phyloP scores from a whole-genome alignment of 1,140 invertebrate species.

The Catajapyx aquilonaris region DNA sequence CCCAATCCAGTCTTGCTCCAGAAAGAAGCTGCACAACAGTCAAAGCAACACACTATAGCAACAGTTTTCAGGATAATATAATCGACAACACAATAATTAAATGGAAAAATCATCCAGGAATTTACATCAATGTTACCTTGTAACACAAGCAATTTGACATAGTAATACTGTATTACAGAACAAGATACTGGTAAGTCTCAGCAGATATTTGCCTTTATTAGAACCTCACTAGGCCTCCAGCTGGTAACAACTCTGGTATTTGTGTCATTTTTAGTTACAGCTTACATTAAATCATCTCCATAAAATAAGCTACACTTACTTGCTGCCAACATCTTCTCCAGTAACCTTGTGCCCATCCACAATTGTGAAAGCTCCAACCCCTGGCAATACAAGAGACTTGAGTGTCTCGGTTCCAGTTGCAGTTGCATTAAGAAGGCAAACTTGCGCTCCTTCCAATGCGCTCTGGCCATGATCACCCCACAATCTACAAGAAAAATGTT shows the following conservation, averaged over 20 bases:
- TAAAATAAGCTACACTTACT: constrained; percentile 47
- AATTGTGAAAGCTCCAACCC: constrained; percentile 89
- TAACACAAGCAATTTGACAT: constrained; percentile 3
- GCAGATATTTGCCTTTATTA: too few species aligned
- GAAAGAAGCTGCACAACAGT: constrained; percentile 61
- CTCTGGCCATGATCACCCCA: constrained; percentile 96
- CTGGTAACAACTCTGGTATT: not conserved
- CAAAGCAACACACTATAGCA: too few species aligned
- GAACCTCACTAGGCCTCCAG: too few species aligned
- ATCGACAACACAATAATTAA: not conserved
- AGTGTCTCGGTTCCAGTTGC: constrained; percentile 85
- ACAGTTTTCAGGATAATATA: constrained; percentile 8
- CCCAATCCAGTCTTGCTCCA: constrained; percentile 55
- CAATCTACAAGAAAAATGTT: constrained; percentile 32
- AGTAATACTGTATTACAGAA: too few species aligned
- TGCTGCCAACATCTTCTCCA: constrained; percentile 79
- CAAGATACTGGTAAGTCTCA: too few species aligned
- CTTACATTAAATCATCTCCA: constrained; percentile 1
- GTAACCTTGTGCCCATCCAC: constrained; percentile 70
- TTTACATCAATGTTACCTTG: not conserved
- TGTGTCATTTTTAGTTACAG: not conserved
- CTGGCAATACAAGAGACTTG: constrained; percentile 84
- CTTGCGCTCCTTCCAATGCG: constrained; percentile 61
- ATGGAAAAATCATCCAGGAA: constrained; percentile 4
- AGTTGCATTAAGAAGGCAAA: constrained; percentile 88